A percentile compares a stretch with the other conserved stretches of the same genome.
Evolutionary conservation across 2,113 vertebrate genomes (phyloP).

Genomic region (Chauna torquata): DNA sequence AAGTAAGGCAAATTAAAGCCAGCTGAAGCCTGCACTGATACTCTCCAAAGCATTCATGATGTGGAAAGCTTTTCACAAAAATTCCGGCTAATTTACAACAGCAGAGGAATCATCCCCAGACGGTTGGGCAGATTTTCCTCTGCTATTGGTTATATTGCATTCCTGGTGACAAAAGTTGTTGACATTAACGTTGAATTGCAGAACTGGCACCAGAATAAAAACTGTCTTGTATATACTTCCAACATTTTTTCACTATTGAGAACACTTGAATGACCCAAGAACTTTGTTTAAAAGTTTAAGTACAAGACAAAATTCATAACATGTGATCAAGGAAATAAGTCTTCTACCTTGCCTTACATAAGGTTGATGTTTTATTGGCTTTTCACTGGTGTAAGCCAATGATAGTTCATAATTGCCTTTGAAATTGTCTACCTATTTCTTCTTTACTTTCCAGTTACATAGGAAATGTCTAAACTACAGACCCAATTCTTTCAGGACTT

Average conservation of each 20-base stretch:
- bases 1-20: background rate
- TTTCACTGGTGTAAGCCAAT: background rate
- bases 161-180: constrained; percentile 9
- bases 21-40: background rate
- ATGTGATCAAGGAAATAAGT: background rate
- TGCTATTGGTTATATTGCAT: background rate
- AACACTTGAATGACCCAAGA: background rate
- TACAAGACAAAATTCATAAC: background rate
- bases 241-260: background rate
- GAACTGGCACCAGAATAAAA: background rate
- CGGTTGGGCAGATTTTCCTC: background rate
- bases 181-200: background rate
- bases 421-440: background rate
- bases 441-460: background rate
- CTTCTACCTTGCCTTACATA: background rate
- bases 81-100: constrained; percentile 14
- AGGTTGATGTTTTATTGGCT: background rate
- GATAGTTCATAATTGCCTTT: background rate
- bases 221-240: background rate
- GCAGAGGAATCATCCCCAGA: background rate
- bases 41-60: background rate
- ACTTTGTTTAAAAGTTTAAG: background rate
- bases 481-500: background rate
- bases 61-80: background rate
- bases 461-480: background rate